phyloP scores from a whole-genome alignment of 2,888 invertebrate genomes.

The Brachylomia viminalis region DNA sequence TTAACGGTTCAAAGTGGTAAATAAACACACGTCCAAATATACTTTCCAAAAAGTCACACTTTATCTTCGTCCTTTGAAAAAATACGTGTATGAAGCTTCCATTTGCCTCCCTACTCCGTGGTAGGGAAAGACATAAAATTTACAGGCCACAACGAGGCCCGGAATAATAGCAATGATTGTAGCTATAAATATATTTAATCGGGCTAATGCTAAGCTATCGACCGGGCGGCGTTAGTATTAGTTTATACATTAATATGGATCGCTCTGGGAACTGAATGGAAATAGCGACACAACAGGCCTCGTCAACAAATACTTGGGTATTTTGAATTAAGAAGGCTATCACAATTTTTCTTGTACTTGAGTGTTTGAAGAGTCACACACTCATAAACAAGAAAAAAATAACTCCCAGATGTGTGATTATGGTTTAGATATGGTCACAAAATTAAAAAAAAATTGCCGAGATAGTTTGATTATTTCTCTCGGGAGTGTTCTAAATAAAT shows the following conservation, averaged over 20 bases:
- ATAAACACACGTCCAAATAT: no score
- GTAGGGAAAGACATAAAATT: slow-evolving; percentile 51
- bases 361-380: no score
- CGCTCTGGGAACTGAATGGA: slow-evolving; percentile 21
- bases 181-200: slow-evolving; percentile 61
- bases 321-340: slow-evolving; percentile 16
- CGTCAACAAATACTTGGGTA: neutral
- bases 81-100: slow-evolving; percentile 2
- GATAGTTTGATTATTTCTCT: no score
- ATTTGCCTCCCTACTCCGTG: slow-evolving; percentile 21
- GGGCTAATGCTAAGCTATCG: slow-evolving; percentile 55
- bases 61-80: neutral
- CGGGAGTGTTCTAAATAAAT: no score
- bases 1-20: no score
- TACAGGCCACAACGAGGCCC: slow-evolving; percentile 45
- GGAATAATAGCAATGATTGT: slow-evolving; percentile 55
- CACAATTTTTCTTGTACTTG: no score
- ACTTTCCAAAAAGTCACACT: no score
- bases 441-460: no score
- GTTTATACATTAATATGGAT: slow-evolving; percentile 39
- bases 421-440: no score
- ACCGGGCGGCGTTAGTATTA: slow-evolving; percentile 30
- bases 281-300: slow-evolving; percentile 7
- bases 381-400: no score
- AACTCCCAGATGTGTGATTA: no score